A percentile compares a stretch with the other conserved stretches of the same genome.
Conservation (phyloP, 2,797 vertebrate species). For the Artibeus jamaicensis region DNA sequence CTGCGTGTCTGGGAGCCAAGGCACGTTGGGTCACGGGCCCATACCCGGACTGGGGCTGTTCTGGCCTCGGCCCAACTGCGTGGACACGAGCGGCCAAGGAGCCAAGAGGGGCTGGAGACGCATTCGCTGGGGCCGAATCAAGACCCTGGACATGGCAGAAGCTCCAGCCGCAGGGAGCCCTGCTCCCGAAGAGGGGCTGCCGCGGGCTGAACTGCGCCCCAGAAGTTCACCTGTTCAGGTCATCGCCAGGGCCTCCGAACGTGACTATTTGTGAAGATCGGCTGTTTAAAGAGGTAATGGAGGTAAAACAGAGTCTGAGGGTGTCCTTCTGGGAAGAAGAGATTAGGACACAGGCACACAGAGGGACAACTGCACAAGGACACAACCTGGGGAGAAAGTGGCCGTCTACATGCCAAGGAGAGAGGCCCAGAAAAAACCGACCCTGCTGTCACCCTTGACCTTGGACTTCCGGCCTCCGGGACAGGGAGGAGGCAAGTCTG, state of each 20-base stretch:
- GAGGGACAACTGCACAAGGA: not conserved
- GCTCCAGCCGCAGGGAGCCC: not conserved
- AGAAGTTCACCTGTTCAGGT: accelerated
- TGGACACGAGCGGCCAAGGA: accelerated
- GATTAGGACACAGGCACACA: not conserved
- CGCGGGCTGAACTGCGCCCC: accelerated
- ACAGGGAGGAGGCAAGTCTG: accelerated
- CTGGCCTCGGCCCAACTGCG: not conserved
- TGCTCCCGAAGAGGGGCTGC: accelerated
- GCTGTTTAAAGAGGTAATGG: not conserved
- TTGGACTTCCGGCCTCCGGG: accelerated
- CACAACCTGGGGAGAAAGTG: not conserved
- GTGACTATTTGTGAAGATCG: accelerated
- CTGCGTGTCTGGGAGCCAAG: not conserved
- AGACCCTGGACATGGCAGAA: not conserved
- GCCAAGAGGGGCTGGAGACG: not conserved
- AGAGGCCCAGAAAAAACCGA: accelerated
- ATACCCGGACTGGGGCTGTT: not conserved
- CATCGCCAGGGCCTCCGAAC: accelerated
- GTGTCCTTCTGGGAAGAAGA: not conserved
- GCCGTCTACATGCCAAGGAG: accelerated
- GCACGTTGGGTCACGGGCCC: not conserved
- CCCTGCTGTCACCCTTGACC: not conserved
- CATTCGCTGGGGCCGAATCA: accelerated
- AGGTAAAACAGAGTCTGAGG: accelerated